A percentile compares a stretch with the other conserved stretches of the same genome.
Conservation (phyloP, 2,888 invertebrate species). For the Nebria salina region DNA sequence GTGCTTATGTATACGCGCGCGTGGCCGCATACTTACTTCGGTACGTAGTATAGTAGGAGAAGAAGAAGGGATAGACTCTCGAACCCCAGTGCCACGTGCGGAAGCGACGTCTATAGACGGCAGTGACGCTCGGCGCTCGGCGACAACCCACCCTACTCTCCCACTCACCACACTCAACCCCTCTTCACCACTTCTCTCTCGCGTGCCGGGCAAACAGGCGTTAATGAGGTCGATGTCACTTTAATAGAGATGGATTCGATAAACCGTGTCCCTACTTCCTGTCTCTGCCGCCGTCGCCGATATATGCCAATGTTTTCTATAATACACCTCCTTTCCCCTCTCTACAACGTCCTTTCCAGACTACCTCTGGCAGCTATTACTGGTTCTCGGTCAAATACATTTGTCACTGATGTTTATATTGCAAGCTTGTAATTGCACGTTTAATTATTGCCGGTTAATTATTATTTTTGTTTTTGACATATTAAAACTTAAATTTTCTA, state of each 20-base stretch:
- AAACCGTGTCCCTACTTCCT: slow-evolving; percentile 11
- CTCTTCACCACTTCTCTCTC: not conserved
- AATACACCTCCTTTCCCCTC: not conserved
- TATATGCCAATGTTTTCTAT: slow-evolving; percentile 14
- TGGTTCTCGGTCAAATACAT: too few relatives aligned
- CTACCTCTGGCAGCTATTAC: too few relatives aligned
- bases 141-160: not conserved
- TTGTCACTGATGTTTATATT: too few relatives aligned
- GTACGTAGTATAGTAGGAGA: not conserved
- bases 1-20: not conserved
- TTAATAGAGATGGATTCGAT: slow-evolving; percentile 38
- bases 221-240: slow-evolving; percentile 33
- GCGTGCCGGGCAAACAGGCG: slow-evolving; percentile 24
- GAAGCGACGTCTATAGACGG: not conserved
- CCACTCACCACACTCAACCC: not conserved
- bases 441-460: too few relatives aligned
- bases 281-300: slow-evolving; percentile 4
- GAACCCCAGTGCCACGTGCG: not conserved
- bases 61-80: not conserved
- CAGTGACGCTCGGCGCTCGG: not conserved
- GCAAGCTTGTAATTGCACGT: too few relatives aligned
- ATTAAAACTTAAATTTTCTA: too few relatives aligned
- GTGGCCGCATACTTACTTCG: not conserved
- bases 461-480: too few relatives aligned
- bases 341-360: too few relatives aligned